Percentiles rank a stretch among this genome's conserved stretches.
Evolutionary conservation across 2,797 vertebrate genomes (phyloP).

Genomic region (Acipenser transmontanus): DNA sequence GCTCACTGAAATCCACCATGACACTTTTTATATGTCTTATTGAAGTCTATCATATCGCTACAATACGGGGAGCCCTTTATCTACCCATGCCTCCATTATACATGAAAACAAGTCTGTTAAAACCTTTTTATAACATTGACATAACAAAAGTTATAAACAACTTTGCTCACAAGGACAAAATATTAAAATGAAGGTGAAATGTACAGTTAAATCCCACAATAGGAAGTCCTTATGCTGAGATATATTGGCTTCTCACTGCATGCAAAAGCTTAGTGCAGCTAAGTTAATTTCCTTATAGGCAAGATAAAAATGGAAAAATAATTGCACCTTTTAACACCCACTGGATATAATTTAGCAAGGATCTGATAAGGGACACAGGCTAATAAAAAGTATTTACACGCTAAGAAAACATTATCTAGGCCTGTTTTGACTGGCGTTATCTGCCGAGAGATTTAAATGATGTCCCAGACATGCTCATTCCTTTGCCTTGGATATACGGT

Average conservation of each 20-base stretch:
- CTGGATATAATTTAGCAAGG: slow-evolving; percentile 5
- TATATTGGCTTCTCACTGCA: neutral
- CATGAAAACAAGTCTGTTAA: neutral
- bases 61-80: neutral
- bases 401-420: slow-evolving; percentile 3
- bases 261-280: neutral
- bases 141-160: neutral
- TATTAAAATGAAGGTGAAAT: neutral
- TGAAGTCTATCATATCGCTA: neutral
- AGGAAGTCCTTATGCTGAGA: neutral
- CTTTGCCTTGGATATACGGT: slow-evolving; percentile 6
- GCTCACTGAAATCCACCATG: neutral
- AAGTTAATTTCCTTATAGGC: neutral
- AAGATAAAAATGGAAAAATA: slow-evolving; percentile 3
- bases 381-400: slow-evolving; percentile 7
- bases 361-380: slow-evolving; percentile 3
- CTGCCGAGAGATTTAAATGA: slow-evolving; percentile 8
- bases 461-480: slow-evolving; percentile 3
- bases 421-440: slow-evolving; percentile 3
- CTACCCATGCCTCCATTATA: neutral
- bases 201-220: neutral
- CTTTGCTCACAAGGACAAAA: neutral
- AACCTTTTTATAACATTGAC: neutral
- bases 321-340: slow-evolving; percentile 12
- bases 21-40: neutral